Evolutionary conservation across 2,113 vertebrate species (phyloP).

Genomic region (Meles meles): DNA sequence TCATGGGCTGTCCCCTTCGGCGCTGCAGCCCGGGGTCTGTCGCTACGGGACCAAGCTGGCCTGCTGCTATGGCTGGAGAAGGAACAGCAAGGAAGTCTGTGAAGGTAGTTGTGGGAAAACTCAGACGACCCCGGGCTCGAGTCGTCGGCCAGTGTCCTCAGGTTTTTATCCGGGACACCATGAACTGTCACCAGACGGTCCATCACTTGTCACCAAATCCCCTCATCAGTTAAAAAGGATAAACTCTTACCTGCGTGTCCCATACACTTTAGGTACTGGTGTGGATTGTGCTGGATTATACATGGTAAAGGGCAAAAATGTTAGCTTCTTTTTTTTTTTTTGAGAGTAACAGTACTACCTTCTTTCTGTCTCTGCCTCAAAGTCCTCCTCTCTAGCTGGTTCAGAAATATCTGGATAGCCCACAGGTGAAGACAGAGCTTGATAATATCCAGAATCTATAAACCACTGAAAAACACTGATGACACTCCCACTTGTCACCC

Average conservation of each 20-base stretch:
- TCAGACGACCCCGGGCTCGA: background rate
- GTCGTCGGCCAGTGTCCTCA: background rate
- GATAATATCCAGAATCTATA: background rate
- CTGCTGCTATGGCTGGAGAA: conserved; percentile 97
- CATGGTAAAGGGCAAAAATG: background rate
- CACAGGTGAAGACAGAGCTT: background rate
- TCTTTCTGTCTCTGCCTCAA: background rate
- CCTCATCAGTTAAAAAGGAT: background rate
- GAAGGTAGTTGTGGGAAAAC: conserved; percentile 87
- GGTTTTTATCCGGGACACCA: background rate
- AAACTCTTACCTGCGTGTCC: no score
- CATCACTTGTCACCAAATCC: background rate
- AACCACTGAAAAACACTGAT: background rate
- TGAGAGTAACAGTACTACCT: background rate
- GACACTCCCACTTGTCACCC: background rate
- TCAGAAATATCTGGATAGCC: background rate
- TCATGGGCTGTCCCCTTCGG: conserved; percentile 77
- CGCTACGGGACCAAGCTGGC: conserved; percentile 90
- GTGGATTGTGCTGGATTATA: background rate
- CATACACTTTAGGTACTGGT: background rate
- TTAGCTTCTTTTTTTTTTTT: background rate
- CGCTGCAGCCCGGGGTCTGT: conserved; percentile 89
- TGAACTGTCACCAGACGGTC: background rate
- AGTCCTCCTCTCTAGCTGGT: background rate
- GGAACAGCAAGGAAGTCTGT: conserved; percentile 89